phyloP scores from a whole-genome alignment of 2,888 invertebrate genomes.

The Colletes collaris region DNA sequence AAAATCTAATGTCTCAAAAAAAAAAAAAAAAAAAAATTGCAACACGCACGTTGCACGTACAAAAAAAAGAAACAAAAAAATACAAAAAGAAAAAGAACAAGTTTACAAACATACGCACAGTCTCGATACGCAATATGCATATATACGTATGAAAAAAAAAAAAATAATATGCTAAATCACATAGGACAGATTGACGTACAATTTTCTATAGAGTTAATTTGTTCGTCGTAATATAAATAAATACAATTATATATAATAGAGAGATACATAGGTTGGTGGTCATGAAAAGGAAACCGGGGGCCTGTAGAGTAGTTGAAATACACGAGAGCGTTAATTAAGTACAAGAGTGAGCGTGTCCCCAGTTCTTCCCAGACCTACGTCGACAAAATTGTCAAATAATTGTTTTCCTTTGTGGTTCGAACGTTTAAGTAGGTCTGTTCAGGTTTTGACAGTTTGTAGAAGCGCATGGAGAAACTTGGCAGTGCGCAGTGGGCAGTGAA shows the following conservation, averaged over 20 bases:
- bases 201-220: constrained; percentile 63
- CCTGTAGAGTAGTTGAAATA: constrained; percentile 54
- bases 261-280: constrained; percentile 60
- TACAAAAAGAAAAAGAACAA: constrained; percentile 1
- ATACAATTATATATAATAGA: constrained; percentile 75
- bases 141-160: constrained; percentile 17
- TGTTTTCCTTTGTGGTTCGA: constrained; percentile 19
- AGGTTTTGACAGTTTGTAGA: constrained; percentile 41
- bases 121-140: constrained; percentile 25
- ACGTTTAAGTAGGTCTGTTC: constrained; percentile 42
- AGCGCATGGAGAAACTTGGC: constrained; percentile 73
- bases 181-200: constrained; percentile 76
- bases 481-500: constrained; percentile 75
- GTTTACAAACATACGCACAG: constrained; percentile 10
- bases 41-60: constrained; percentile 14
- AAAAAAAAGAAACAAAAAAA: constrained; percentile 9
- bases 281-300: constrained; percentile 60
- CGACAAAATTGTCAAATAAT: constrained; percentile 38
- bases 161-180: constrained; percentile 58
- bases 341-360: constrained; percentile 66
- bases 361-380: constrained; percentile 54
- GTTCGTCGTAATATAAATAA: constrained; percentile 76
- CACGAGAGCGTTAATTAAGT: constrained; percentile 62
- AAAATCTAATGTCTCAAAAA: not conserved
- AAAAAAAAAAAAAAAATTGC: not conserved